Base-by-base conservation (phyloP, 2,888 invertebrate genomes). In the Calliscelio sp. region DNA sequence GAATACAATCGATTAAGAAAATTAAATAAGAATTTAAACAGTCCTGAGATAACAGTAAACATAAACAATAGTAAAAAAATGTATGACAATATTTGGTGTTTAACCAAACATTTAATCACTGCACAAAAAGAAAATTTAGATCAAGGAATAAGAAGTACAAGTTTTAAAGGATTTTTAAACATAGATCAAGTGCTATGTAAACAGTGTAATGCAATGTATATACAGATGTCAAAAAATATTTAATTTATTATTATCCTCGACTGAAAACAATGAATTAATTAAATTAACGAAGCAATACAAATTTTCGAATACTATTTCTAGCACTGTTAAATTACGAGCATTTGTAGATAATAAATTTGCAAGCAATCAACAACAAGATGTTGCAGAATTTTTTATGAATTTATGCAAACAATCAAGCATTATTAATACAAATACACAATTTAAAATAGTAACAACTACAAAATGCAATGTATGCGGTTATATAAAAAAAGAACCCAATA, bases 101-200 rank as follows among this genome's bases (percentile, higher is more conserved):
- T 44, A 41, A 11, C 49, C 1, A 46, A 49, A 46, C 2, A 49
- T 46, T 18, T 65, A n/a, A n/a, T n/a, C n/a, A n/a, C n/a, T n/a
- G n/a, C n/a, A n/a, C n/a, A n/a, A n/a, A n/a, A n/a, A n/a, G n/a
- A n/a, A n/a, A n/a, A n/a, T n/a, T n/a, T n/a, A n/a, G n/a, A n/a
- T n/a, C n/a, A n/a, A n/a, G n/a, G n/a, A n/a, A n/a, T n/a, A n/a
- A n/a, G n/a, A n/a, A n/a, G n/a, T n/a, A n/a, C n/a, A 3, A 28
- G 8, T 18, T 16, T 28, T 18, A 28, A 22, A 16, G 46, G 66
- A 3, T 14, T 66, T 51, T 11, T 35, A n/a, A 66, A 66, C 25
- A 6, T 5, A 22, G 66, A 66, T 22, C n/a, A n/a, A 1, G 66
- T 66, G 65, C 28, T 65, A 66, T 35, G 66, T 51, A 10, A 66